phyloP scores from a whole-genome alignment of 1,140 invertebrate species.

The Drosophila nikananu region DNA sequence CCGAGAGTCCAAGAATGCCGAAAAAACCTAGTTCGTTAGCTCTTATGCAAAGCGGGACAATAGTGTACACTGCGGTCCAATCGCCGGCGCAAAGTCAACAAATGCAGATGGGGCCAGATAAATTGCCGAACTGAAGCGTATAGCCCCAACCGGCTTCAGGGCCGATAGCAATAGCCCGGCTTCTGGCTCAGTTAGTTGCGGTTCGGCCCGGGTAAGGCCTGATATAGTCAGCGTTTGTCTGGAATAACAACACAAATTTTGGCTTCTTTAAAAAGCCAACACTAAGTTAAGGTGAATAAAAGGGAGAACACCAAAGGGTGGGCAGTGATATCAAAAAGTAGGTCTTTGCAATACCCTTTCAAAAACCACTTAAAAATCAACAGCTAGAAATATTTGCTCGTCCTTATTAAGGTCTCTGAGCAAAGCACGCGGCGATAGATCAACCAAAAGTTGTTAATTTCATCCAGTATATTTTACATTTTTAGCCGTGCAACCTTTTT shows the following conservation, averaged over 20 bases:
- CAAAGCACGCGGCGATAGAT: neutral
- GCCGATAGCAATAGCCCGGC: constrained; percentile 17
- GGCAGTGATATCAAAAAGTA: constrained; percentile 10
- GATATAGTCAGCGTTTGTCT: constrained; percentile 21
- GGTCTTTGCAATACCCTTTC: neutral
- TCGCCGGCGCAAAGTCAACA: constrained; percentile 74
- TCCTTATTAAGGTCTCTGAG: neutral
- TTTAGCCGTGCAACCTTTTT: neutral
- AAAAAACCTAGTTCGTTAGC: constrained; percentile 81
- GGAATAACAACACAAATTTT: constrained; percentile 41
- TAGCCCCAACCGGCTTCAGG: constrained; percentile 31
- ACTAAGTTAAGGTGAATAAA: constrained; percentile 12
- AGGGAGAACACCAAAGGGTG: constrained; percentile 9
- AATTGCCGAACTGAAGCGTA: constrained; percentile 72
- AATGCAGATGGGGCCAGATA: constrained; percentile 76
- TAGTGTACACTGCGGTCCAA: constrained; percentile 67
- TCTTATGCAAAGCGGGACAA: constrained; percentile 78
- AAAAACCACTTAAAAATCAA: neutral
- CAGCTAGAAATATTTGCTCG: neutral
- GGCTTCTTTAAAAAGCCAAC: constrained; percentile 21
- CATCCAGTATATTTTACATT: neutral
- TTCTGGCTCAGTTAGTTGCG: constrained; percentile 17
- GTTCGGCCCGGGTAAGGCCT: constrained; percentile 8
- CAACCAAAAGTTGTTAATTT: no score
- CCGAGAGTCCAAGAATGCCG: constrained; percentile 37